Percentiles rank a stretch among this genome's conserved stretches.
phyloP scores from a whole-genome alignment of 2,888 invertebrate species.

The Apamea monoglypha region DNA sequence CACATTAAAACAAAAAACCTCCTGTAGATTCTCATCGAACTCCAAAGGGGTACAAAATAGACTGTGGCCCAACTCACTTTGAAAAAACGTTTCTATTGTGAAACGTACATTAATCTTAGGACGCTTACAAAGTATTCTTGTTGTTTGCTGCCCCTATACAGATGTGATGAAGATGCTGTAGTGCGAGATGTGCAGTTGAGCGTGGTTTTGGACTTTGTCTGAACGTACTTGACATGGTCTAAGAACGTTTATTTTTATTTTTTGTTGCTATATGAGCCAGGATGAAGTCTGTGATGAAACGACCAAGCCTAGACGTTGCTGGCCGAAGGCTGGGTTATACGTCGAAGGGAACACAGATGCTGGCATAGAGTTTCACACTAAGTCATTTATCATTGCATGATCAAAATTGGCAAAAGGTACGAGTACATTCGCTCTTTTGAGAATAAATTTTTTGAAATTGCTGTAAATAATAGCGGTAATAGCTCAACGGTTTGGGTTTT shows the following conservation, averaged over 20 bases:
- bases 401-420: not conserved
- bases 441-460: no score
- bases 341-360: no score
- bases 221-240: not conserved
- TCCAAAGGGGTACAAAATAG: slow-evolving; percentile 64
- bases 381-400: not conserved
- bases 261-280: not conserved
- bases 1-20: slow-evolving; percentile 35
- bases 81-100: slow-evolving; percentile 73
- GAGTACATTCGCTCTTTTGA: no score
- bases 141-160: slow-evolving; percentile 68
- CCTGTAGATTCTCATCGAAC: slow-evolving; percentile 60
- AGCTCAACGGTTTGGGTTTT: not conserved
- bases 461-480: not conserved
- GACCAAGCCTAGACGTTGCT: no score
- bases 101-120: slow-evolving; percentile 71
- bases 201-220: not conserved
- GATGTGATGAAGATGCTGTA: slow-evolving; percentile 55
- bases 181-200: slow-evolving; percentile 13
- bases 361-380: no score
- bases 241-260: not conserved
- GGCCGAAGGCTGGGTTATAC: no score
- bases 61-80: slow-evolving; percentile 62
- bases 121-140: slow-evolving; percentile 72
- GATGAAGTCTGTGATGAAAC: no score